Base-by-base conservation (phyloP, 2,797 vertebrate genomes). In the Anguilla pacifica region DNA sequence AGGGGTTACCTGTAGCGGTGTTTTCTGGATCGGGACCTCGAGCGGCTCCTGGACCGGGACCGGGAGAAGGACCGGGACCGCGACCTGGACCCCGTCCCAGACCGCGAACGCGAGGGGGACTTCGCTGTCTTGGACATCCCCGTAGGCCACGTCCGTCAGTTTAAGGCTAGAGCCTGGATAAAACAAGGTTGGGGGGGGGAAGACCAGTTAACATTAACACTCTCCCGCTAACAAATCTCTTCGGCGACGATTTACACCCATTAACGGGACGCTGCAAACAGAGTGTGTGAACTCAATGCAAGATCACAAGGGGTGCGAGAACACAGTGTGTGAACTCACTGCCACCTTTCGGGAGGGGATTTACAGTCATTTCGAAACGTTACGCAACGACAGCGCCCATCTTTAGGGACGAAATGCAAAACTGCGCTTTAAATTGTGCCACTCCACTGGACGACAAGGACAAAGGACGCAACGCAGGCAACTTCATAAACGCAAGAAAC, bases 81-180 rank as follows among this genome's bases (percentile, higher is more conserved):
- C 0, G 97, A 98, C 72, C 97, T 94, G 0, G 98, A 97, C 90
- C 96, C 96, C 1, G 98, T 98, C 0, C 95, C 97, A 86, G 98
- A 99, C 43, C 96, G 96, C 84, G 98, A 99, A 49, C 97, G 97
- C 35, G 98, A 98, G 81, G 97, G 96, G 2, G 98, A 99, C 93
- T 97, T 99, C 83, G 97, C 96, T 11, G 97, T 97, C 94, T 98
- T 99, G 89, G 99, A 98, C 99, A 99, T 99, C 94, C 93, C 91
- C 92, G 95, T 93, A 92, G 92, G 90, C 89, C 28, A 90, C 57
- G 90, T 90, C 83, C 77, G 85, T 87, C 87, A 91, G 86, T 88
- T 84, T n/a, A 31, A 83, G 81, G 82, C 92, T 92, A 51, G 9
- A 51, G 9, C 49, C 85, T 64, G 88, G 6, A 85, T 51, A 86